These are phyloP conservation scores for Microctonus brassicae DNA, from an alignment of 2,888 invertebrate species.

Conservation along the genomic window DNA sequence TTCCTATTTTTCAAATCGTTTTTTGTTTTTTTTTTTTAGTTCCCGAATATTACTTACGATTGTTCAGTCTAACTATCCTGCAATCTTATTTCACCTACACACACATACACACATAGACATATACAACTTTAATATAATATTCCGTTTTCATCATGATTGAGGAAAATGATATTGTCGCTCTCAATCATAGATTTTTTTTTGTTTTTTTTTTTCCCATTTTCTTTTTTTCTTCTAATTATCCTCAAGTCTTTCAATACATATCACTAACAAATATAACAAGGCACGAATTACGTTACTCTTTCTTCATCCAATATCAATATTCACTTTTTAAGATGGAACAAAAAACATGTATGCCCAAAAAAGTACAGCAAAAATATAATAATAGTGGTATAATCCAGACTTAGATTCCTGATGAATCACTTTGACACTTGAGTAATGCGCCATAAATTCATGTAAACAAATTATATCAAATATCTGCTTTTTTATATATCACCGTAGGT, in stretches of 20 bases:
- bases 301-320: neutral
- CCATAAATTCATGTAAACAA: neutral
- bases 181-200: constrained; percentile 17
- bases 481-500: no score
- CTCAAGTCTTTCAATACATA: constrained; percentile 16
- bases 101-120: no score
- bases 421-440: neutral
- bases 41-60: no score
- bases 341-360: neutral
- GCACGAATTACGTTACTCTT: constrained; percentile 32
- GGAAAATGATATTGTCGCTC: neutral
- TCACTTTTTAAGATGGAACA: neutral
- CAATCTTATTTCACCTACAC: neutral
- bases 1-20: neutral
- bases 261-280: constrained; percentile 37
- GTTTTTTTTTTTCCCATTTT: constrained; percentile 16
- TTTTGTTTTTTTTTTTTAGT: neutral
- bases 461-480: neutral
- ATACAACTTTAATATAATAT: no score
- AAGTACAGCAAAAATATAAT: neutral
- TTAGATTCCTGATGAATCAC: neutral
- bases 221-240: constrained; percentile 10
- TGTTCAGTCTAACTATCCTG: no score
- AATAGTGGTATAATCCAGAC: neutral
- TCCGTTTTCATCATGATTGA: neutral